Evolutionary conservation across 2,797 vertebrate species (phyloP).

Genomic region (Hypotaenidia okinawae): DNA sequence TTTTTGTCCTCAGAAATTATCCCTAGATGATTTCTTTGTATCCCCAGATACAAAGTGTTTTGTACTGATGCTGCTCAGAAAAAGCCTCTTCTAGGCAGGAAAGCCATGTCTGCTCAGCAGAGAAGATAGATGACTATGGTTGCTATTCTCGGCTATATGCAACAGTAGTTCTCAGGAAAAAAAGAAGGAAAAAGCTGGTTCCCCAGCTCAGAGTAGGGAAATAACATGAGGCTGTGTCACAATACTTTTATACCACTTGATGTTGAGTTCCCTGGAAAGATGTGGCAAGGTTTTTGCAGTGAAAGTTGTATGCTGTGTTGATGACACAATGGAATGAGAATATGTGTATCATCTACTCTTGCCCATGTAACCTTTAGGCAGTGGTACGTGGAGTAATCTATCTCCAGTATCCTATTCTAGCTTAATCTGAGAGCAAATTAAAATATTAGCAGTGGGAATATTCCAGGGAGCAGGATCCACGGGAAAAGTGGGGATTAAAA

Average conservation of each 20-base stretch:
- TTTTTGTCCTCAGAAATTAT: not conserved
- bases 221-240: not conserved
- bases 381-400: not conserved
- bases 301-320: not conserved
- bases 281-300: not conserved
- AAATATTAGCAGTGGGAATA: not conserved
- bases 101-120: not conserved
- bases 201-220: not conserved
- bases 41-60: not conserved
- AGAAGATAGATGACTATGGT: not conserved
- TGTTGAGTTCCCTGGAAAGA: not conserved
- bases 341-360: not conserved
- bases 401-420: not conserved
- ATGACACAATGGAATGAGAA: not conserved
- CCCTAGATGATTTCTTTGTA: not conserved
- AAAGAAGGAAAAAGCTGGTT: not conserved
- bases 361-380: not conserved
- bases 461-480: not conserved
- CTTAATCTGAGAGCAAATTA: not conserved
- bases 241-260: not conserved
- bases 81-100: not conserved
- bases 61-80: not conserved
- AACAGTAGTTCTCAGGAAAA: not conserved
- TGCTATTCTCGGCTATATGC: not conserved
- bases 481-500: not conserved